Evolutionary conservation across 2,888 invertebrate genomes (phyloP).

Genomic region (Margaritifera margaritifera): DNA sequence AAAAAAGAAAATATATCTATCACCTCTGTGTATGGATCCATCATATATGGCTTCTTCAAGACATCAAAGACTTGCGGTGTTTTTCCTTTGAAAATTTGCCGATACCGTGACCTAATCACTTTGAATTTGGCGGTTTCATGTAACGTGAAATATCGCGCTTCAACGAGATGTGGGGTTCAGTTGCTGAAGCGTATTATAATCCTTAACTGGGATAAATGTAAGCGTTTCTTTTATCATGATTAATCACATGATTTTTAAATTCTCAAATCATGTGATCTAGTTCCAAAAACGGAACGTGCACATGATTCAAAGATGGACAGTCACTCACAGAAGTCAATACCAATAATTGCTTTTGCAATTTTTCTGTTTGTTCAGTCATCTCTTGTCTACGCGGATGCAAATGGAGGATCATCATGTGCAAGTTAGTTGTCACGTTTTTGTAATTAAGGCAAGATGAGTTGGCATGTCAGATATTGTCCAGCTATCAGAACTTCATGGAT

Average conservation of each 20-base stretch:
- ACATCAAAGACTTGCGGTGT: neutral
- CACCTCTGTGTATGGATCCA: conserved; percentile 58
- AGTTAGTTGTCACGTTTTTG: conserved; percentile 17
- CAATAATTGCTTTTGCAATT: conserved; percentile 1
- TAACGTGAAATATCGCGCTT: conserved; percentile 52
- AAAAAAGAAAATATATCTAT: conserved; percentile 5
- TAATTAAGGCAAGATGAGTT: too few relatives aligned
- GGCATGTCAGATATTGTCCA: too few relatives aligned
- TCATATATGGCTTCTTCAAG: conserved; percentile 14
- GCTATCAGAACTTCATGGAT: too few relatives aligned
- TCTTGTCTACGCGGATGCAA: conserved; percentile 19
- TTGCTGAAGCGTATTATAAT: neutral
- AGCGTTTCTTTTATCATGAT: conserved; percentile 1
- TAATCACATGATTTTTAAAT: neutral
- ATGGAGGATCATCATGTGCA: conserved; percentile 45
- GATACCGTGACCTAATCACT: conserved; percentile 17
- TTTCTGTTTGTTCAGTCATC: conserved; percentile 6
- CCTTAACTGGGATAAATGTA: neutral
- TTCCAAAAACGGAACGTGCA: conserved; percentile 6
- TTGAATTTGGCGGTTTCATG: conserved; percentile 64
- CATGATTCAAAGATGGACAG: conserved; percentile 3
- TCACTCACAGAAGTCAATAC: conserved; percentile 3
- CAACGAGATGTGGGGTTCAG: conserved; percentile 20
- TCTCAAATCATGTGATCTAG: conserved; percentile 18
- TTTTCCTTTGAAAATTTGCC: neutral